Conservation (phyloP, 2,797 vertebrate species). For the Semaprochilodus insignis region DNA sequence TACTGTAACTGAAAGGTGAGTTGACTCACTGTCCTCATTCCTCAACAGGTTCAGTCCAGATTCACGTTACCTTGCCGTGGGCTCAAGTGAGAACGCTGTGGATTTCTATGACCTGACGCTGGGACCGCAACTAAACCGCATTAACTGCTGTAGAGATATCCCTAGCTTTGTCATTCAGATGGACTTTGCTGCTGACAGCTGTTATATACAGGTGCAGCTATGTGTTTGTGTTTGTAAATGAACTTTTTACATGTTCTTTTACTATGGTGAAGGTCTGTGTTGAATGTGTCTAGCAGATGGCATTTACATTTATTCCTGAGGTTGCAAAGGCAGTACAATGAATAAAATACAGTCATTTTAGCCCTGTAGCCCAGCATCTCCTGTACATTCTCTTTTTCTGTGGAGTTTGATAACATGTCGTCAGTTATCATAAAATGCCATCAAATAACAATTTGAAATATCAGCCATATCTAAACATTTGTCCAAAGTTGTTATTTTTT, state of each 20-base stretch:
- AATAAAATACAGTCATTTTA: no score
- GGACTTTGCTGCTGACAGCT: slow-evolving; percentile 94
- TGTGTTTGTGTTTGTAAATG: neutral
- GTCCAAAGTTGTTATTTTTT: no score
- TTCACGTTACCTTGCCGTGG: slow-evolving; percentile 93
- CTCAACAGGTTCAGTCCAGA: slow-evolving; percentile 91
- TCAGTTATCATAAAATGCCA: no score
- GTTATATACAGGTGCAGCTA: slow-evolving; percentile 75
- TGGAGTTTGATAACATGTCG: no score
- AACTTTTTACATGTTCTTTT: neutral
- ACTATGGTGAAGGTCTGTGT: neutral
- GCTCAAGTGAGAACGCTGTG: slow-evolving; percentile 92
- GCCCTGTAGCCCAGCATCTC: no score
- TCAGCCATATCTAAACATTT: no score
- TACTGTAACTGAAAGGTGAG: neutral
- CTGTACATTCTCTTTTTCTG: no score
- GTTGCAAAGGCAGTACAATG: no score
- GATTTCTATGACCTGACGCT: slow-evolving; percentile 93
- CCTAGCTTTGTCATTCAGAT: slow-evolving; percentile 96
- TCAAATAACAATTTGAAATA: no score
- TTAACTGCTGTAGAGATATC: slow-evolving; percentile 95
- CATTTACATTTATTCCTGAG: no score
- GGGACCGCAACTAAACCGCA: slow-evolving; percentile 92
- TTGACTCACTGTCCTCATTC: neutral
- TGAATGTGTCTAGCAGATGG: neutral